These are phyloP conservation scores for Malurus elegans DNA, from an alignment of 2,113 vertebrate genomes.

Conservation along the genomic window DNA sequence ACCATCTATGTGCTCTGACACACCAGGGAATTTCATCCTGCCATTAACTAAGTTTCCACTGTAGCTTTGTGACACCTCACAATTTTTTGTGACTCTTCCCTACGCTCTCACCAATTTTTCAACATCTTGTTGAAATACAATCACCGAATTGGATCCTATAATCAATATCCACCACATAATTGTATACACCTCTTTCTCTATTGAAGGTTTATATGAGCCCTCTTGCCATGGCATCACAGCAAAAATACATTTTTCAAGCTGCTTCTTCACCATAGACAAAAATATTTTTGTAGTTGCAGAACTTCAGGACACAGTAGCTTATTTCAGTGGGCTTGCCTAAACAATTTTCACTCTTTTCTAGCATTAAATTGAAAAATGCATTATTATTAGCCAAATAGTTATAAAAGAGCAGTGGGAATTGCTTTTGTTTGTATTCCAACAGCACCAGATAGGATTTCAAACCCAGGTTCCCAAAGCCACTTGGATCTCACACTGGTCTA, in stretches of 20 bases:
- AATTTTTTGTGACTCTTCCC: neutral
- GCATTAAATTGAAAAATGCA: neutral
- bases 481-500: neutral
- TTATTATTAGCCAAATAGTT: neutral
- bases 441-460: neutral
- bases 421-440: neutral
- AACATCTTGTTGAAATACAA: neutral
- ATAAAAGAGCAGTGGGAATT: neutral
- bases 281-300: neutral
- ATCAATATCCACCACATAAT: neutral
- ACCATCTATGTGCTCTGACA: fast-evolving
- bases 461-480: neutral
- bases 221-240: neutral
- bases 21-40: neutral
- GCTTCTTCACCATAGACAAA: neutral
- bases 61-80: neutral
- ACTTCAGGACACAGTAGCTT: neutral
- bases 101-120: neutral
- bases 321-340: neutral
- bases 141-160: neutral
- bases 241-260: neutral
- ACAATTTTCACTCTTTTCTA: neutral
- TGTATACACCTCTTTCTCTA: neutral
- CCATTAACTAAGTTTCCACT: neutral
- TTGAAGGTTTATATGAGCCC: neutral